Base-by-base conservation (phyloP, 2,113 vertebrate species). In the Dicerorhinus sumatrensis region DNA sequence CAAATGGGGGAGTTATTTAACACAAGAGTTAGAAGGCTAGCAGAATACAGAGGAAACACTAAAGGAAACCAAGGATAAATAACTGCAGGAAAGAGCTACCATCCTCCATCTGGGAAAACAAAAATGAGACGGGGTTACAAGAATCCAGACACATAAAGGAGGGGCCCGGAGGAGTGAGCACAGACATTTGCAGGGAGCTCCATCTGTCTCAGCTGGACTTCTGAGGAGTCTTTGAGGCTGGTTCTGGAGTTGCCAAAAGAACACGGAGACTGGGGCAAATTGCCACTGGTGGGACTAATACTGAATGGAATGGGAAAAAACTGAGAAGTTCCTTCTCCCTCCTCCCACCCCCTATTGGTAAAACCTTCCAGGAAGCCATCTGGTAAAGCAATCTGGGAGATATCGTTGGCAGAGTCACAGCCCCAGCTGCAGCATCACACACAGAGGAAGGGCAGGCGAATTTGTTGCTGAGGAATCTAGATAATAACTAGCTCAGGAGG, bases 301-400 rank as follows among this genome's bases (percentile, higher is more conserved):
- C 10, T 81, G 51, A 92, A 8, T 36, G 54, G 67, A 80, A 91
- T 29, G 8, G 69, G 31, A 6, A 42, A 75, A 73, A 51, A 21
- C 23, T 18, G 60, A 75, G 8, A 83, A 36, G 46, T 27, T 20
- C n/a, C 10, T 62, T 83, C 62, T 73, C 31, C 4, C 5, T 82
- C 36, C 75, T 63, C 25, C 63, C 16, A 63, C 12, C 6, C 21
- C 0, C 63, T 62, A 18, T 4, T 80, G 79, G 54, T 48, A 51
- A 97, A 72, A 48, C 27, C 75, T 92, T 87, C 84, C 93, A 67
- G 76, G 54, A 89, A 67, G 86, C 79, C 48, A 79, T 63, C 72
- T 70, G 96, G 67, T 86, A 69, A 48, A 63, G 42, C 12, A 56
- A 6, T 69, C 90, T 75, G 69, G 89, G 63, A 86, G 58, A 67